phyloP scores from a whole-genome alignment of 2,797 vertebrate species.

The Mormyrops attenuatus region DNA sequence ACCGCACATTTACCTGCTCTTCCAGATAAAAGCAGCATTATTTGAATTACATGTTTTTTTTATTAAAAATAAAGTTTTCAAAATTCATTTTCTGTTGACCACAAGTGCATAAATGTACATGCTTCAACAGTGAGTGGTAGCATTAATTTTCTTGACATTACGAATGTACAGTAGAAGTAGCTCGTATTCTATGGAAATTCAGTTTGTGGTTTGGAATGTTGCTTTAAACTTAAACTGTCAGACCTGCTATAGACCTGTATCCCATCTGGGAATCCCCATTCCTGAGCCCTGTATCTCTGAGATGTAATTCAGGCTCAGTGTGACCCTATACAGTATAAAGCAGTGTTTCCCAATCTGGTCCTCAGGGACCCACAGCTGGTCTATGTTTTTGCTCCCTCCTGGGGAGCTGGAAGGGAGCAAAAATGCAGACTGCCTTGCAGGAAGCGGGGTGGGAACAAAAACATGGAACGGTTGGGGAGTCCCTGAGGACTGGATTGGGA shows the following conservation, averaged over 20 bases:
- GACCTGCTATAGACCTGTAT: background rate
- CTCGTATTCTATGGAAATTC: background rate
- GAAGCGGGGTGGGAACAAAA: background rate
- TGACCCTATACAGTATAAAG: background rate
- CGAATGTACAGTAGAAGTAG: constrained; percentile 31
- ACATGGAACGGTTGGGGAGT: background rate
- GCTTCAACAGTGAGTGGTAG: background rate
- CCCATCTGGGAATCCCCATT: background rate
- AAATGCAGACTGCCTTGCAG: background rate
- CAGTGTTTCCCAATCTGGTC: background rate
- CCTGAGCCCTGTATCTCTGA: background rate
- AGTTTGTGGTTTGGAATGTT: constrained; percentile 43
- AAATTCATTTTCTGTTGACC: background rate
- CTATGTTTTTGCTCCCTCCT: background rate
- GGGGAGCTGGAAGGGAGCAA: background rate
- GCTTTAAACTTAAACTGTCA: background rate
- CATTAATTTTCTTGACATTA: constrained; percentile 29
- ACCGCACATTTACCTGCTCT: background rate
- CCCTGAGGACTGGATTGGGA: background rate
- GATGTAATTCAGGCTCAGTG: background rate
- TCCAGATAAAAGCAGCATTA: constrained; percentile 10
- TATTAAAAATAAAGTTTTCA: background rate
- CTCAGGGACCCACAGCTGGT: background rate
- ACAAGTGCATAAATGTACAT: background rate
- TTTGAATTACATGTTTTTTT: background rate